Conservation (phyloP, 2,797 vertebrate genomes). For the Siniperca undulata region DNA sequence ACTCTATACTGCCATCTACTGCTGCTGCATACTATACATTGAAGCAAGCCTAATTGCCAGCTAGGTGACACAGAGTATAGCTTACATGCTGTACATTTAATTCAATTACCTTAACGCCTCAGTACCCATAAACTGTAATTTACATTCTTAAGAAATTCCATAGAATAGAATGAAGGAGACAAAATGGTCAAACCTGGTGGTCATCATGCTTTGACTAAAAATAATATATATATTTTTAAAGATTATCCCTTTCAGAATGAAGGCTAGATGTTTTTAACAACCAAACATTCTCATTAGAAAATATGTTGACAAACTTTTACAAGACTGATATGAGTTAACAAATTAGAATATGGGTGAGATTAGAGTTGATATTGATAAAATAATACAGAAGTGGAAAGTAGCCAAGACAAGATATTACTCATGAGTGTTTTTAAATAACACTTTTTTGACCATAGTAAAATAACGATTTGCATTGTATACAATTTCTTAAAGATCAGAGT, state of each 20-base stretch:
- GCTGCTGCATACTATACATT: conserved; percentile 5
- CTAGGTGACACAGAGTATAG: background rate
- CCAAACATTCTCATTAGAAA: background rate
- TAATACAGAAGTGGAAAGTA: background rate
- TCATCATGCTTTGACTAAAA: background rate
- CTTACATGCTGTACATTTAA: background rate
- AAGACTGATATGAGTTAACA: background rate
- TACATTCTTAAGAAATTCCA: background rate
- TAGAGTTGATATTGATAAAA: background rate
- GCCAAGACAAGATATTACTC: no score
- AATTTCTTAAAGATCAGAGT: background rate
- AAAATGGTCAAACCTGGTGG: background rate
- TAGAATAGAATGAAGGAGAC: background rate
- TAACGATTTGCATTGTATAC: background rate
- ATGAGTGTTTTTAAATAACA: no score
- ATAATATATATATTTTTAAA: background rate
- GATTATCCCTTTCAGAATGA: background rate
- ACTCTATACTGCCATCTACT: conserved; percentile 48
- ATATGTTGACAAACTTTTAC: background rate
- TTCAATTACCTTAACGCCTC: background rate
- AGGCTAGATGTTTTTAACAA: background rate
- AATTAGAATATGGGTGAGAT: background rate
- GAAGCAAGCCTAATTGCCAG: background rate
- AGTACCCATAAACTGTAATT: no score
- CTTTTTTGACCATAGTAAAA: no score